These are phyloP conservation scores for Portunus trituberculatus DNA, from an alignment of 1,140 invertebrate genomes.

Conservation along the genomic window DNA sequence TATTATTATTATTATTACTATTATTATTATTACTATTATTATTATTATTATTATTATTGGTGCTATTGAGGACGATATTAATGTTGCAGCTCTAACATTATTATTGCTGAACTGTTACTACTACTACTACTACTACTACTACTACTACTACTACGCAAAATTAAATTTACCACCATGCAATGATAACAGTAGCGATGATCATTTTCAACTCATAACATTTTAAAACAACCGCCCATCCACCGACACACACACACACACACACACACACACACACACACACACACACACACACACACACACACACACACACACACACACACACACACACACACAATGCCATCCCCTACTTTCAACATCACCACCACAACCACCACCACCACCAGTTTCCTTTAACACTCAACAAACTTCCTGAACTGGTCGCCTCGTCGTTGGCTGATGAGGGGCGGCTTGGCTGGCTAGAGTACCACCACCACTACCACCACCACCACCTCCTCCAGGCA, in stretches of 20 bases:
- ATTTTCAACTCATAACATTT: too few relatives aligned
- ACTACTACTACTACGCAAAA: background rate
- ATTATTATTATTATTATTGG: too few relatives aligned
- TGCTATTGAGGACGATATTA: too few relatives aligned
- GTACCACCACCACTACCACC: background rate
- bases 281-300: too few relatives aligned
- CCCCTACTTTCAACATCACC: too few relatives aligned
- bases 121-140: constrained; percentile 22
- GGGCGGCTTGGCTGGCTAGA: background rate
- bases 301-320: too few relatives aligned
- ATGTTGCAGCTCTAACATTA: too few relatives aligned
- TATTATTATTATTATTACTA: background rate
- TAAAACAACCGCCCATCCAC: too few relatives aligned
- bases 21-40: background rate
- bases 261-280: too few relatives aligned
- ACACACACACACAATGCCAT: too few relatives aligned
- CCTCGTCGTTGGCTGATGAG: background rate
- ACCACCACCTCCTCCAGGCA: background rate
- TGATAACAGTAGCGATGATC: background rate
- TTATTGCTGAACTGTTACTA: background rate
- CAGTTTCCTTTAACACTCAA: background rate
- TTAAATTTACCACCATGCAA: background rate
- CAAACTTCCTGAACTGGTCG: background rate
- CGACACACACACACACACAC: too few relatives aligned
- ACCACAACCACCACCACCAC: too few relatives aligned